These are phyloP conservation scores for Limulus polyphemus DNA, from an alignment of 2,888 invertebrate species.

Conservation along the genomic window DNA sequence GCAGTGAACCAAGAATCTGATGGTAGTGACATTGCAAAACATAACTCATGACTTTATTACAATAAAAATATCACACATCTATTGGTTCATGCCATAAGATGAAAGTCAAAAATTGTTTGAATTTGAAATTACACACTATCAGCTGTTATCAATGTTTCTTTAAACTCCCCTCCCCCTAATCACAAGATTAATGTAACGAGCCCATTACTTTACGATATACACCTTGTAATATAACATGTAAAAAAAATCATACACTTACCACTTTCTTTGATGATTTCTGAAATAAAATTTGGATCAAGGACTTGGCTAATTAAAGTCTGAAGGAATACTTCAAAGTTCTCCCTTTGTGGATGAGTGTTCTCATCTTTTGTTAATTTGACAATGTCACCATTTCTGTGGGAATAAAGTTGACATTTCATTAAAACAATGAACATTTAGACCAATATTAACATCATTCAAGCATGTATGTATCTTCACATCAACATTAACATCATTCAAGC, in stretches of 20 bases:
- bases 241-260: conserved; percentile 43
- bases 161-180: background rate
- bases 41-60: too few species aligned
- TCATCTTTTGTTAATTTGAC: background rate
- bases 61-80: too few species aligned
- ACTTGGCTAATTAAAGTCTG: conserved; percentile 83
- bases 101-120: too few species aligned
- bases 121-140: conserved; percentile 4
- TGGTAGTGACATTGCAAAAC: too few species aligned
- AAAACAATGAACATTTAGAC: background rate
- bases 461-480: too few species aligned
- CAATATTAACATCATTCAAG: too few species aligned
- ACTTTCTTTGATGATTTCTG: conserved; percentile 78
- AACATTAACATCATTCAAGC: too few species aligned
- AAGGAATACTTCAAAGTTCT: conserved; percentile 80
- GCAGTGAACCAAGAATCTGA: too few species aligned
- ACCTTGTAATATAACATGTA: background rate
- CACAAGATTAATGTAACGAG: background rate
- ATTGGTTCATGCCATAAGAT: too few species aligned
- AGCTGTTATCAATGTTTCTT: conserved; percentile 3
- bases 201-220: conserved; percentile 1
- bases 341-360: conserved; percentile 49
- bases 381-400: background rate
- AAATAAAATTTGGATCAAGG: conserved; percentile 72
- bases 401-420: background rate